Evolutionary conservation across 2,888 invertebrate species (phyloP).

Genomic region (Frankliniella intonsa): DNA sequence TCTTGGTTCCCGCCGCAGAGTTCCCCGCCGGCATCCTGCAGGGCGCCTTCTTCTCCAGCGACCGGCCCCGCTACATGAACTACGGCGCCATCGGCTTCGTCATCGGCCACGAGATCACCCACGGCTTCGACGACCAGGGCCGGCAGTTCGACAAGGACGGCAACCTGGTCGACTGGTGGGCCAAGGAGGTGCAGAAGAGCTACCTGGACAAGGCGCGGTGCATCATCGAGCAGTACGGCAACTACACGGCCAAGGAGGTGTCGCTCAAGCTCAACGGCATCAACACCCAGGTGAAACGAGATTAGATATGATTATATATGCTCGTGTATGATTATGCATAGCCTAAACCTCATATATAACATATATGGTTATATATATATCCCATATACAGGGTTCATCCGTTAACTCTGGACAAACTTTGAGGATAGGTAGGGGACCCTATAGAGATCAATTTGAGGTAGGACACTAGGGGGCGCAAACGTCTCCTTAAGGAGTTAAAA

Average conservation of each 20-base stretch:
- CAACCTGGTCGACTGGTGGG: conserved; percentile 92
- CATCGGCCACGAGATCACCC: conserved; percentile 89
- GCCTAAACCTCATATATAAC: too few relatives aligned
- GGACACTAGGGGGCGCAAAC: too few relatives aligned
- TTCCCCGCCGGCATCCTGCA: conserved; percentile 92
- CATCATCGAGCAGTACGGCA: conserved; percentile 89
- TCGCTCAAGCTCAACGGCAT: conserved; percentile 81
- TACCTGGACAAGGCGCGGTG: conserved; percentile 83
- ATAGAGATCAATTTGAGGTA: too few relatives aligned
- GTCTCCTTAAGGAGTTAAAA: too few relatives aligned
- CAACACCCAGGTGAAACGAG: too few relatives aligned
- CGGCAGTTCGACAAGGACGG: conserved; percentile 89
- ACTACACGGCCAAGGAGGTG: conserved; percentile 76
- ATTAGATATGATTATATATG: too few relatives aligned
- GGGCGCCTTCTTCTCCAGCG: conserved; percentile 84
- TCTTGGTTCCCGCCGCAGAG: conserved; percentile 54
- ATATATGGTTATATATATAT: too few relatives aligned
- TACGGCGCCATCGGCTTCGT: conserved; percentile 88
- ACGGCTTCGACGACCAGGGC: conserved; percentile 84
- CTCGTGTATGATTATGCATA: too few relatives aligned
- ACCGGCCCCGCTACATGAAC: conserved; percentile 86
- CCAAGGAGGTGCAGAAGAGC: conserved; percentile 70
- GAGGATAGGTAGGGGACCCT: too few relatives aligned
- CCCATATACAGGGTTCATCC: too few relatives aligned
- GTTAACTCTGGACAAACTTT: too few relatives aligned